Evolutionary conservation across 2,797 vertebrate species (phyloP).

Genomic region (Allobates femoralis): DNA sequence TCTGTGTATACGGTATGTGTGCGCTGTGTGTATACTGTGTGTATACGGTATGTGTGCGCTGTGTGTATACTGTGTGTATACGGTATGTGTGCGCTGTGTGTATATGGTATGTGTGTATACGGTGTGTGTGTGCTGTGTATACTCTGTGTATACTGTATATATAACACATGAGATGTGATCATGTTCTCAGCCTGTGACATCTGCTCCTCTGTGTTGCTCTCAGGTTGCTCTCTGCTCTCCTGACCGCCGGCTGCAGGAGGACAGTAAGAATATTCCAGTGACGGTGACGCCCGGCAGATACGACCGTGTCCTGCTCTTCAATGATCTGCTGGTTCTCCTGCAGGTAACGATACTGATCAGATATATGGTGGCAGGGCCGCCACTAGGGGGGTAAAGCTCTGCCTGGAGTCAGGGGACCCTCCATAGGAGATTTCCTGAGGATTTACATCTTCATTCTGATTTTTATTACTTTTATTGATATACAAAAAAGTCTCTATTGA

Average conservation of each 20-base stretch:
- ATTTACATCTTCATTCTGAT: too few species aligned
- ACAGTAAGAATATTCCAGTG: constrained; percentile 71
- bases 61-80: too few species aligned
- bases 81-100: neutral
- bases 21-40: neutral
- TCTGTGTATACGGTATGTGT: neutral
- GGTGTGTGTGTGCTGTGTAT: neutral
- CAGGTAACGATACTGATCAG: constrained; percentile 69
- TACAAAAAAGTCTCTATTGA: too few species aligned
- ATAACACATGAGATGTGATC: neutral
- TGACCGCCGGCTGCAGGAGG: constrained; percentile 73
- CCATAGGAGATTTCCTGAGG: too few species aligned
- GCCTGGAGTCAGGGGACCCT: too few species aligned
- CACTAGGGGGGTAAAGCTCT: too few species aligned
- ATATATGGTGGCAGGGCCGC: too few species aligned
- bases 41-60: neutral
- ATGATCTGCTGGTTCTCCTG: constrained; percentile 74
- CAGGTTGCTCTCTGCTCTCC: constrained; percentile 74
- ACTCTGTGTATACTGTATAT: neutral
- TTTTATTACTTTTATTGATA: too few species aligned
- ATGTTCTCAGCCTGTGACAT: neutral
- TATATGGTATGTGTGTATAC: neutral
- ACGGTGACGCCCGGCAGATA: constrained; percentile 55
- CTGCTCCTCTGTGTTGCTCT: neutral
- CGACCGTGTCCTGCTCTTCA: constrained; percentile 75